Percentiles rank a stretch among this genome's conserved stretches.
These are phyloP conservation scores for Drosophila subobscura DNA, from an alignment of 1,140 invertebrate species.

Conservation along the genomic window DNA sequence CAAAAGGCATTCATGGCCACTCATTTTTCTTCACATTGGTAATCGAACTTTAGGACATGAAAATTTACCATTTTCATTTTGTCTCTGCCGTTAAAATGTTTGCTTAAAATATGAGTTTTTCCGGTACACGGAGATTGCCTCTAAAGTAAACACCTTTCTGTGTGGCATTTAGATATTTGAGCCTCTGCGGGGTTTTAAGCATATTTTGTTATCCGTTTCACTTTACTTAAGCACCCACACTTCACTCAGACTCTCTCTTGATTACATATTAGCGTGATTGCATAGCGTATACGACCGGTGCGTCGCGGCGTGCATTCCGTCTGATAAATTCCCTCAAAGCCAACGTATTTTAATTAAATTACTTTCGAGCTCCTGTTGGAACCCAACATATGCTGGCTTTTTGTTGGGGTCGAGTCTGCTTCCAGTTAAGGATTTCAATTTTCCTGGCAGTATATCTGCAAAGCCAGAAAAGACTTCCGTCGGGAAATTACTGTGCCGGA, in stretches of 20 bases:
- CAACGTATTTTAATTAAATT: conserved; percentile 43
- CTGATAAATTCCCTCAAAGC: conserved; percentile 31
- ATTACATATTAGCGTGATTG: conserved; percentile 53
- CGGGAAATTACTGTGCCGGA: conserved; percentile 35
- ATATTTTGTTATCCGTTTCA: background rate
- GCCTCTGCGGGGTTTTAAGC: conserved; percentile 11
- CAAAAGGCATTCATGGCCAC: too few species aligned
- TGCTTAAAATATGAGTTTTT: too few species aligned
- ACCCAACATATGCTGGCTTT: conserved; percentile 20
- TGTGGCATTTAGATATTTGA: too few species aligned
- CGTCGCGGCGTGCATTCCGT: conserved; percentile 21
- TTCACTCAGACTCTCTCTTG: conserved; percentile 40
- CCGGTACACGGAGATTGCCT: too few species aligned
- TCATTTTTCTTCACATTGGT: too few species aligned
- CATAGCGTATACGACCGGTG: conserved; percentile 44
- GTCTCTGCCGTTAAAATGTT: too few species aligned
- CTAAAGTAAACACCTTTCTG: too few species aligned
- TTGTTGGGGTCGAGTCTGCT: too few species aligned
- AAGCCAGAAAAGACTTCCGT: conserved; percentile 40
- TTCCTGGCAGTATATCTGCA: conserved; percentile 12
- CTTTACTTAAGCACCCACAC: conserved; percentile 14
- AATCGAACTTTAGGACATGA: too few species aligned
- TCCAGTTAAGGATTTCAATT: background rate
- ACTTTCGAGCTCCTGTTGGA: conserved; percentile 15
- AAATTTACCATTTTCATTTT: too few species aligned